Conservation (phyloP, 2,797 vertebrate genomes). For the Pseudochromis fuscus region DNA sequence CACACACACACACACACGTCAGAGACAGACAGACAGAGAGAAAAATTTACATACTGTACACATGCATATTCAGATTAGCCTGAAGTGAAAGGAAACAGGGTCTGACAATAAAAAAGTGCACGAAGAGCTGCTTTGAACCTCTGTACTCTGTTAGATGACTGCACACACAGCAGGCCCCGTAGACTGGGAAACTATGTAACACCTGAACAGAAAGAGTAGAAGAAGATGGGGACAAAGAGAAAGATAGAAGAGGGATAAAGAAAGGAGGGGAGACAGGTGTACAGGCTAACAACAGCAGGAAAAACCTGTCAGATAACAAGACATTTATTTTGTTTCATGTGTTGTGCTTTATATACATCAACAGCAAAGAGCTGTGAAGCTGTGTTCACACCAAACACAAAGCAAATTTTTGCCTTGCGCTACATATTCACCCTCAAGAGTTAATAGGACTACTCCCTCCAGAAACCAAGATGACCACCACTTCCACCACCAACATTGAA, state of each 20-base stretch:
- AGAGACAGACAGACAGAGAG: not conserved
- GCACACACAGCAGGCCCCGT: not conserved
- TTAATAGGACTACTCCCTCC: too few species aligned
- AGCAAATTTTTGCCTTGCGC: too few species aligned
- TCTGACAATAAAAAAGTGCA: slow-evolving; percentile 24
- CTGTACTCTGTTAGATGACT: not conserved
- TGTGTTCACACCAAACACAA: too few species aligned
- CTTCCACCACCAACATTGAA: too few species aligned
- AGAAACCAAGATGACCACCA: too few species aligned
- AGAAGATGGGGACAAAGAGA: not conserved
- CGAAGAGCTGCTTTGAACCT: slow-evolving; percentile 10
- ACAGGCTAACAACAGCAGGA: not conserved
- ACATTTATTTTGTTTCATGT: not conserved
- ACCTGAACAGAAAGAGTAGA: not conserved
- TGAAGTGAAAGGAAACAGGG: not conserved
- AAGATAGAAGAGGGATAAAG: not conserved
- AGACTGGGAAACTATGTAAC: slow-evolving; percentile 2
- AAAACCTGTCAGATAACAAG: not conserved
- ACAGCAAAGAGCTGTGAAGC: too few species aligned
- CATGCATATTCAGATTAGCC: slow-evolving; percentile 42
- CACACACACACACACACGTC: not conserved
- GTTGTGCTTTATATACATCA: not conserved
- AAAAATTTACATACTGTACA: slow-evolving; percentile 27
- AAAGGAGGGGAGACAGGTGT: too few species aligned
- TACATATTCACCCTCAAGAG: too few species aligned